Evolutionary conservation across 2,113 vertebrate genomes (phyloP).

Genomic region (Promerops cafer): DNA sequence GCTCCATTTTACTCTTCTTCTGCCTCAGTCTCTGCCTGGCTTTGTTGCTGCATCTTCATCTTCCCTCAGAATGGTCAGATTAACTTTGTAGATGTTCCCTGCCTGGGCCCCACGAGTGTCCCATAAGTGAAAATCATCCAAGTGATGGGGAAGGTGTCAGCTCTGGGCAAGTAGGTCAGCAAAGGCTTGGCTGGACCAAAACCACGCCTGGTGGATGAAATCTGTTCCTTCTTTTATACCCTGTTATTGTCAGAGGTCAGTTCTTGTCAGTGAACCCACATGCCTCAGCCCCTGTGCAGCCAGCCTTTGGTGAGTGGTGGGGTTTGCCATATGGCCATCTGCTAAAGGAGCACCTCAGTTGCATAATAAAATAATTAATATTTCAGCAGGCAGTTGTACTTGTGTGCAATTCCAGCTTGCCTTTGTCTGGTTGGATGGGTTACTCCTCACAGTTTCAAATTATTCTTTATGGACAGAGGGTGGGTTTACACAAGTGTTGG

Average conservation of each 20-base stretch:
- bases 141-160: not conserved
- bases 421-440: not conserved
- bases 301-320: not conserved
- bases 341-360: not conserved
- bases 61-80: not conserved
- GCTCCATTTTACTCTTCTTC: not conserved
- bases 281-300: not conserved
- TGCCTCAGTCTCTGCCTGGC: not conserved
- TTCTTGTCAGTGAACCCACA: not conserved
- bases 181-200: not conserved
- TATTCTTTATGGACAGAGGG: not conserved
- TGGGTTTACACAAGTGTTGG: not conserved
- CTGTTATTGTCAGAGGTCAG: not conserved
- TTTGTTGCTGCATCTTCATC: not conserved
- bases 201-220: not conserved
- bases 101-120: rapidly evolving
- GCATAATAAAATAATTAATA: not conserved
- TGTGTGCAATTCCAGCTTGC: not conserved
- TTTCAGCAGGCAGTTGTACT: conserved; percentile 2
- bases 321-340: not conserved
- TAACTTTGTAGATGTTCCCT: not conserved
- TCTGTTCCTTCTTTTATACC: not conserved
- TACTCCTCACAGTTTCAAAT: not conserved
- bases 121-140: not conserved
- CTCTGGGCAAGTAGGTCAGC: not conserved